phyloP scores from a whole-genome alignment of 2,797 vertebrate genomes.

The Micromesistius poutassou region DNA sequence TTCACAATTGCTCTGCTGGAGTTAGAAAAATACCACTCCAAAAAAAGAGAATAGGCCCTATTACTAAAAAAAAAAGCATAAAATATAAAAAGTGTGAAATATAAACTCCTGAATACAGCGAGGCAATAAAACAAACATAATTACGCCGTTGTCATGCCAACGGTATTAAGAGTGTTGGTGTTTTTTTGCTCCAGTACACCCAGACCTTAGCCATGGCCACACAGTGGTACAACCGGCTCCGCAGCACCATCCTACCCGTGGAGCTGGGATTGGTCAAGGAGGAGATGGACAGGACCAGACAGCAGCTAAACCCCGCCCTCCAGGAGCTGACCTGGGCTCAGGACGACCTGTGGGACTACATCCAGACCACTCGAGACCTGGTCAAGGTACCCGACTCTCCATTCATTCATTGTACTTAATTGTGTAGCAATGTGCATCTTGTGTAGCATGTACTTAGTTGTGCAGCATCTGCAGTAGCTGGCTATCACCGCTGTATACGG shows the following conservation, averaged over 20 bases:
- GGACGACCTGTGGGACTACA: conserved; percentile 71
- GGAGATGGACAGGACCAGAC: conserved; percentile 62
- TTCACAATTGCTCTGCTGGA: too few species aligned
- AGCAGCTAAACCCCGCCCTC: conserved; percentile 64
- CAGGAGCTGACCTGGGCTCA: conserved; percentile 68
- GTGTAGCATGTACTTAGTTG: too few species aligned
- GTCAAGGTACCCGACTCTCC: conserved; percentile 50
- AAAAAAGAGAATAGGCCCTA: not conserved
- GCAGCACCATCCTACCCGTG: conserved; percentile 69
- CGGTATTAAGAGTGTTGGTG: not conserved
- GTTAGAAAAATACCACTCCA: not conserved
- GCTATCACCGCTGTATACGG: too few species aligned
- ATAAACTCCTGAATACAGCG: not conserved
- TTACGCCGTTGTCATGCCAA: not conserved
- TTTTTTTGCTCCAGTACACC: conserved; percentile 50
- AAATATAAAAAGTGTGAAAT: not conserved
- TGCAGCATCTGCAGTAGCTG: too few species aligned
- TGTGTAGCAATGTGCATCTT: too few species aligned
- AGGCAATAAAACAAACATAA: not conserved
- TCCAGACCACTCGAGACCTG: conserved; percentile 54
- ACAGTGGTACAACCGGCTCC: conserved; percentile 73
- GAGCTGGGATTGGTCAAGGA: conserved; percentile 63
- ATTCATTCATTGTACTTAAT: too few species aligned
- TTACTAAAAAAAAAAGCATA: not conserved
- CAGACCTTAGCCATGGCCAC: conserved; percentile 69